Evolutionary conservation across 2,797 vertebrate species (phyloP).

Genomic region (Gambusia yucatana): DNA sequence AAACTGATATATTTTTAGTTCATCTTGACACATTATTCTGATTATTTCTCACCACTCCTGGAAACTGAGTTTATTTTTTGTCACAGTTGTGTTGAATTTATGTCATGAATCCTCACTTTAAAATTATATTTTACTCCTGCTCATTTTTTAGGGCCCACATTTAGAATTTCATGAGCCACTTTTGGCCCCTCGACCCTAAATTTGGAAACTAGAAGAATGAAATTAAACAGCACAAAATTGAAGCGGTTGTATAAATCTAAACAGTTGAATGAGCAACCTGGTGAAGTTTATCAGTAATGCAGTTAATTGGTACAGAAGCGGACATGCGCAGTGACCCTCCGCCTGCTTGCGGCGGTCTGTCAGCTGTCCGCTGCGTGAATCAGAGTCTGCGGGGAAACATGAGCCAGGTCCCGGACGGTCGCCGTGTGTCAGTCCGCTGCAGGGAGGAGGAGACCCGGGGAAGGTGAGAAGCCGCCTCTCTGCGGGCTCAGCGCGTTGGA

Average conservation of each 20-base stretch:
- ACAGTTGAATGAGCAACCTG: neutral
- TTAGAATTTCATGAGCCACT: neutral
- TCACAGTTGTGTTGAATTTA: neutral
- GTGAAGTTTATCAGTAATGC: neutral
- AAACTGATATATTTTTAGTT: no score
- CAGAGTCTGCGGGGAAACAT: constrained; percentile 31
- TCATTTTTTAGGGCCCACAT: neutral
- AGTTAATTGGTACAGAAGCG: neutral
- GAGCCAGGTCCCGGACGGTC: constrained; percentile 11
- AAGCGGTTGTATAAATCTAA: neutral
- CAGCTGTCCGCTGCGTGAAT: neutral
- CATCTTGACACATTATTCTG: neutral
- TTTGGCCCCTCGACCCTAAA: neutral
- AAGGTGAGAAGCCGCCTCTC: constrained; percentile 37
- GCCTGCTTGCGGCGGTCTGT: neutral
- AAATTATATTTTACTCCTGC: neutral
- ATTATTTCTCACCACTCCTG: neutral
- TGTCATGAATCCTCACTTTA: neutral
- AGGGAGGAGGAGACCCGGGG: neutral
- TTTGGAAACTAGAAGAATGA: neutral
- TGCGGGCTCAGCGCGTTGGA: neutral
- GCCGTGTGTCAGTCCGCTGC: neutral
- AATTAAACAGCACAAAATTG: neutral
- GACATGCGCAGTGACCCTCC: constrained; percentile 50
- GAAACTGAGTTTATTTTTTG: neutral